These are phyloP conservation scores for Ctenopoma multispine DNA, from an alignment of 2,797 vertebrate species.

Conservation along the genomic window DNA sequence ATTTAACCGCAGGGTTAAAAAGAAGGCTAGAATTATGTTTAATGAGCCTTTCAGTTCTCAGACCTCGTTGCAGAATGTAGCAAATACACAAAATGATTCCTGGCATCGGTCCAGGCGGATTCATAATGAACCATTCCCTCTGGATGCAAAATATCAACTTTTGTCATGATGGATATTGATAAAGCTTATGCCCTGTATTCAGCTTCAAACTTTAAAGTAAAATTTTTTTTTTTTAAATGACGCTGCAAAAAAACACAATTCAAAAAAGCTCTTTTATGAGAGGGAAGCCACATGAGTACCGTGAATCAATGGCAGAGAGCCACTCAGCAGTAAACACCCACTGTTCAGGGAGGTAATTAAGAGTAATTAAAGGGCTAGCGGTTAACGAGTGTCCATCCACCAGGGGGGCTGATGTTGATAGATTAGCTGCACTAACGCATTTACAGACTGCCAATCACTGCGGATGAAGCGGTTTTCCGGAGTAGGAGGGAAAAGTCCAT, in stretches of 20 bases:
- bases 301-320: slow-evolving; percentile 58
- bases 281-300: slow-evolving; percentile 28
- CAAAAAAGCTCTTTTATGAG: slow-evolving; percentile 28
- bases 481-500: slow-evolving; percentile 85
- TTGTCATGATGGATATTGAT: not conserved
- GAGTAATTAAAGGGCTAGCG: slow-evolving; percentile 83
- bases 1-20: slow-evolving; percentile 42
- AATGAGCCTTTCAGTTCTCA: slow-evolving; percentile 43
- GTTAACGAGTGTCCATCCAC: slow-evolving; percentile 82
- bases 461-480: slow-evolving; percentile 84
- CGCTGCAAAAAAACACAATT: not conserved
- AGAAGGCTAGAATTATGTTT: slow-evolving; percentile 52
- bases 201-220: slow-evolving; percentile 3
- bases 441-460: slow-evolving; percentile 84
- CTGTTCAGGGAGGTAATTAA: slow-evolving; percentile 83
- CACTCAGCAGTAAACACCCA: slow-evolving; percentile 74
- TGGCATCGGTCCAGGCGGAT: not conserved
- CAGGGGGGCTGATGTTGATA: slow-evolving; percentile 80
- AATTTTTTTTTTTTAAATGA: too few relatives aligned
- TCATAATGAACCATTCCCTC: not conserved
- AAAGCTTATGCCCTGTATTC: not conserved
- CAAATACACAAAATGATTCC: slow-evolving; percentile 18
- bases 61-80: slow-evolving; percentile 23
- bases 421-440: slow-evolving; percentile 80
- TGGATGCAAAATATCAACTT: not conserved